These are phyloP conservation scores for Nudaria mundana DNA, from an alignment of 2,888 invertebrate species.

Conservation along the genomic window DNA sequence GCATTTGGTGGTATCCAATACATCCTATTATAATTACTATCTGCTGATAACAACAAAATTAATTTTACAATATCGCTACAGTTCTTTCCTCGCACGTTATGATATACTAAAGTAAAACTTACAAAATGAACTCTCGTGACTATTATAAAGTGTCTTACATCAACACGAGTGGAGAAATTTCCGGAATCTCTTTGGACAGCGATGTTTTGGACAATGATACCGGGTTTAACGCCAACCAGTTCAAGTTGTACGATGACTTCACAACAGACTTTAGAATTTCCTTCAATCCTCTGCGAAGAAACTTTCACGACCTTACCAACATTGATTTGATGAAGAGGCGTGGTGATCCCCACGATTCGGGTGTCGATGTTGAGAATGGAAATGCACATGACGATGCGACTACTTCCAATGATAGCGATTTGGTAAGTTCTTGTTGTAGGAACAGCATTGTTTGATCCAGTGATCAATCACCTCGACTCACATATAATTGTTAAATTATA, in stretches of 20 bases:
- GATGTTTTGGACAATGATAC: constrained; percentile 71
- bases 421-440: constrained; percentile 63
- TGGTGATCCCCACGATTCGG: constrained; percentile 69
- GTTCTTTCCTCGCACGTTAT: constrained; percentile 32
- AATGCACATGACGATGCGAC: constrained; percentile 61
- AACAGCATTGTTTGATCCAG: too few species aligned
- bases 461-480: too few species aligned
- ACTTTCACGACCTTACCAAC: constrained; percentile 50
- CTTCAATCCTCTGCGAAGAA: constrained; percentile 60
- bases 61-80: constrained; percentile 9
- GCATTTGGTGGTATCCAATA: constrained; percentile 57
- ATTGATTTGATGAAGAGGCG: constrained; percentile 42
- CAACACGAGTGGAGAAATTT: constrained; percentile 46
- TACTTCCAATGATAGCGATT: constrained; percentile 62
- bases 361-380: constrained; percentile 74
- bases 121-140: constrained; percentile 66
- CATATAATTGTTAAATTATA: too few species aligned
- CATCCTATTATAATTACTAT: constrained; percentile 32
- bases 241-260: constrained; percentile 75
- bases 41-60: constrained; percentile 39
- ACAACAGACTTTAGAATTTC: constrained; percentile 67
- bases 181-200: constrained; percentile 42
- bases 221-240: constrained; percentile 75
- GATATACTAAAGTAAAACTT: constrained; percentile 23
- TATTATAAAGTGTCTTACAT: constrained; percentile 68